These are phyloP conservation scores for Cheilosia variabilis DNA, from an alignment of 2,888 invertebrate species.

Conservation along the genomic window DNA sequence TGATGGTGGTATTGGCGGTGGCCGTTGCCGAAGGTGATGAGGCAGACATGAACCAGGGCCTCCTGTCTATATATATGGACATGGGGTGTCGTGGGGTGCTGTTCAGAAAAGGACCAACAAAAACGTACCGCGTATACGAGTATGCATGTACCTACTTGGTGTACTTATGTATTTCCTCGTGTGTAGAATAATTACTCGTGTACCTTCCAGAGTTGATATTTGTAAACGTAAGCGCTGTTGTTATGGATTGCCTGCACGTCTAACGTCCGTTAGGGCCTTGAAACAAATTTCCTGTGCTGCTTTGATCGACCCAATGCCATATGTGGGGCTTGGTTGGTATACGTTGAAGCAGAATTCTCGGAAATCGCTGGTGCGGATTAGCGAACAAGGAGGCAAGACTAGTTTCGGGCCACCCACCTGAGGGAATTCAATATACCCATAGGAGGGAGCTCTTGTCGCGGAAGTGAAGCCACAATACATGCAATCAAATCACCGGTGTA, in stretches of 20 bases:
- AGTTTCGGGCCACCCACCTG: constrained; percentile 18
- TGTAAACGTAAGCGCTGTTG: constrained; percentile 61
- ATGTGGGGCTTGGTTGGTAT: neutral
- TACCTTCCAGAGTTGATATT: constrained; percentile 53
- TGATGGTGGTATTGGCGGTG: constrained; percentile 20
- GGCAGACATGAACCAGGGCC: constrained; percentile 55
- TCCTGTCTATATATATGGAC: constrained; percentile 10
- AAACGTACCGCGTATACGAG: constrained; percentile 1
- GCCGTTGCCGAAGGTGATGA: constrained; percentile 63
- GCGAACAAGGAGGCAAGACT: constrained; percentile 27
- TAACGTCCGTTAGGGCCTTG: constrained; percentile 43
- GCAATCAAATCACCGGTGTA: constrained; percentile 65
- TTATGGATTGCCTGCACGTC: constrained; percentile 64
- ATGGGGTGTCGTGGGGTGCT: neutral
- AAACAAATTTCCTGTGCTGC: constrained; percentile 56
- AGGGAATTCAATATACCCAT: constrained; percentile 53
- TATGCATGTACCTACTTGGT: constrained; percentile 1
- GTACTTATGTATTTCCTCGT: constrained; percentile 16
- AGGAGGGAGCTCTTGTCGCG: constrained; percentile 37
- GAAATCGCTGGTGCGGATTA: constrained; percentile 34
- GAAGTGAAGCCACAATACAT: constrained; percentile 62
- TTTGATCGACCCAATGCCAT: neutral
- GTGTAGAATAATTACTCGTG: constrained; percentile 63
- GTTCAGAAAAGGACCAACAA: constrained; percentile 49
- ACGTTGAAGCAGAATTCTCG: constrained; percentile 20